Conservation (phyloP, 2,113 vertebrate genomes). For the Engystomops pustulosus region DNA sequence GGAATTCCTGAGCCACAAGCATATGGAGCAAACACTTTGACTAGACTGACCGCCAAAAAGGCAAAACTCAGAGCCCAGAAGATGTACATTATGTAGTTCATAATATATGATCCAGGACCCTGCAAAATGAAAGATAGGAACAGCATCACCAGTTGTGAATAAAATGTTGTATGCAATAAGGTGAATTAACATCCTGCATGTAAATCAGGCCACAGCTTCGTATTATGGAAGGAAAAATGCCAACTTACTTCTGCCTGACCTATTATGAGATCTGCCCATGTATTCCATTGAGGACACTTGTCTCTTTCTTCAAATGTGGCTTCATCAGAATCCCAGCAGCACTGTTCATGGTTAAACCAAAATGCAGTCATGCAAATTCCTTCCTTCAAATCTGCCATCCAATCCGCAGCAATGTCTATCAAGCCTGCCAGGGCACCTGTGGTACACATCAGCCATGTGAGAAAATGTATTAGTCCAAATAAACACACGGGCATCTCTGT, state of each 20-base stretch:
- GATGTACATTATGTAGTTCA: constrained; percentile 99
- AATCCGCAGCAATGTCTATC: constrained; percentile 98
- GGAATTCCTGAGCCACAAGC: constrained; percentile 98
- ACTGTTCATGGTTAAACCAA: constrained; percentile 99
- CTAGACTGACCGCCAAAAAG: constrained; percentile 93
- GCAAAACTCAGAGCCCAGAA: constrained; percentile 97
- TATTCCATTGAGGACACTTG: constrained; percentile 98
- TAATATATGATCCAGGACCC: constrained; percentile 98
- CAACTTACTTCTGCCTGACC: constrained; percentile 92
- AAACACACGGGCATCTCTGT: too few species aligned
- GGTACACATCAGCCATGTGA: constrained; percentile 30
- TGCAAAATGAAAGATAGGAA: constrained; percentile 63
- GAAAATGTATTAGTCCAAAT: too few species aligned
- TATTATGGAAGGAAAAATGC: not conserved
- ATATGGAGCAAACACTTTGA: constrained; percentile 96
- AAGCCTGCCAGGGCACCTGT: constrained; percentile 95
- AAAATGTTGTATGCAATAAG: too few species aligned
- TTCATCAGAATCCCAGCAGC: constrained; percentile 96
- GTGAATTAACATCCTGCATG: too few species aligned
- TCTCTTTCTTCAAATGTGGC: constrained; percentile 95
- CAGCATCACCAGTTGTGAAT: not conserved
- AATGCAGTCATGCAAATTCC: constrained; percentile 94
- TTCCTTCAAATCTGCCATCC: constrained; percentile 98
- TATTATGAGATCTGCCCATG: constrained; percentile 97
- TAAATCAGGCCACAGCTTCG: too few species aligned